Base-by-base conservation (phyloP, 2,888 invertebrate species). In the Nysson spinosus region DNA sequence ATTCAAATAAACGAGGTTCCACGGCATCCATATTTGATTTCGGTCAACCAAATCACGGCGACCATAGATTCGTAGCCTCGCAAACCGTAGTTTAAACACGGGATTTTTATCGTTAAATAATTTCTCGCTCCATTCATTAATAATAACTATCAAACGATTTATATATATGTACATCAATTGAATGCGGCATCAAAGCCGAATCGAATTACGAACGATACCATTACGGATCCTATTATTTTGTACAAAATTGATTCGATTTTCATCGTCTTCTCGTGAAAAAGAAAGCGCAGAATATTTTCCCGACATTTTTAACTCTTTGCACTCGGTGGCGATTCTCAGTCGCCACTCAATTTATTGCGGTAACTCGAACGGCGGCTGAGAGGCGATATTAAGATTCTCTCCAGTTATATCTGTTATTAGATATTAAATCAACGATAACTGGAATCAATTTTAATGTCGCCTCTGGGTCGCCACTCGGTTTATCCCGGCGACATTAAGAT, bases 131-230 rank as follows among this genome's bases (percentile, higher is more conserved):
- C 66, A 57, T 75, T 74, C n/a, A n/a, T 78, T 74, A 78, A 82
- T 80, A 82, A 75, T 82, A 79, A 77, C 78, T 83, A 81, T 77
- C 77, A 79, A 82, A 81, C 77, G 75, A 82, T 82, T 70, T 64
- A 72, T 84, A n/a, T n/a, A n/a, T n/a, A 84, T 84, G 72, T 84
- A 84, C 85, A 84, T 69, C 67, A 71, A 69, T 71, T 67, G 58
- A 80, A 75, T 74, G 70, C 70, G 70, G 69, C 67, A 63, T 72
- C 66, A 56, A 28, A 47, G 32, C 47, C 35, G 22, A 52, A 52
- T 51, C 62, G 37, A 50, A 52, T 63, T 56, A n/a, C 40, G 60
- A 67, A 72, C 35, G 44, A 51, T 69, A 49, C 55, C 43, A 17
- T 56, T 60, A 50, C 39, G 28, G 43, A 42, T 20, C 51, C 37